A percentile compares a stretch with the other conserved stretches of the same genome.
Evolutionary conservation across 1,140 invertebrate species (phyloP).

Genomic region (Aphelenchoides avenae): DNA sequence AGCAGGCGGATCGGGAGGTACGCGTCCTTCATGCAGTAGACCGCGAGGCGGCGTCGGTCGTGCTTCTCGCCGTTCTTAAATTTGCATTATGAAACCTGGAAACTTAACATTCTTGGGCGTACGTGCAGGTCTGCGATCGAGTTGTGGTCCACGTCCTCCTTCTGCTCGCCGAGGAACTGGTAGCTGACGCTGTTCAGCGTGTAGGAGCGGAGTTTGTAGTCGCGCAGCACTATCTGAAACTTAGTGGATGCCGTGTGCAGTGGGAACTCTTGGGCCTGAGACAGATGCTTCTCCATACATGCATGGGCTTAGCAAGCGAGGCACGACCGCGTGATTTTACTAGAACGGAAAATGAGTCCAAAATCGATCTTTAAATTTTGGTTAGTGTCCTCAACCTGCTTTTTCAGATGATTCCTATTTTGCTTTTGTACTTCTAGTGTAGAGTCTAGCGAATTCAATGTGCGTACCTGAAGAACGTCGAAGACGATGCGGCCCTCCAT

Average conservation of each 20-base stretch:
- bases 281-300: no score
- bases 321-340: no score
- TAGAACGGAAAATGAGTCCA: no score
- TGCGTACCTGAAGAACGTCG: conserved; percentile 80
- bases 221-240: conserved; percentile 76
- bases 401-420: no score
- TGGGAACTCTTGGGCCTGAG: no score
- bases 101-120: no score
- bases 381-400: no score
- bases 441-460: no score
- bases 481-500: conserved; percentile 93
- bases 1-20: conserved; percentile 85
- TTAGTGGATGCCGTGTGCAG: no score
- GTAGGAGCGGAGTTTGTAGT: conserved; percentile 96
- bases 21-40: conserved; percentile 98
- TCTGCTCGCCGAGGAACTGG: conserved; percentile 97
- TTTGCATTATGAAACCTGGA: no score
- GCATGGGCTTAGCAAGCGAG: not conserved
- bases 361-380: no score
- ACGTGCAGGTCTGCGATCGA: conserved; percentile 97
- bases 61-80: conserved; percentile 63
- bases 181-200: conserved; percentile 97
- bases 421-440: no score
- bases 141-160: conserved; percentile 98
- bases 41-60: conserved; percentile 73